phyloP scores from a whole-genome alignment of 1,140 invertebrate genomes.

The Papilio polytes region DNA sequence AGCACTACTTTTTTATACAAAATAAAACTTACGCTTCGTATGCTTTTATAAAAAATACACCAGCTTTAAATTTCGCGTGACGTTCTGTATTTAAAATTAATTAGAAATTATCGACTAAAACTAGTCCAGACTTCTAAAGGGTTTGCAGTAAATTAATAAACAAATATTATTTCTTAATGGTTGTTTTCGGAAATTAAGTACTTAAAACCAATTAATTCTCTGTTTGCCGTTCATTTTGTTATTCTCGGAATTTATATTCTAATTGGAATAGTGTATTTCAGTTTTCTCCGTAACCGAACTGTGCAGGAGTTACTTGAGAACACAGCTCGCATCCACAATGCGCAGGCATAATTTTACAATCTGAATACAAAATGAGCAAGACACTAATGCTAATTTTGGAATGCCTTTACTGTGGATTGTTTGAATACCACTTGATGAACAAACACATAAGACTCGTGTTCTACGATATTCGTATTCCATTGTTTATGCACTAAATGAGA shows the following conservation, averaged over 20 bases:
- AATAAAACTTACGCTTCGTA: no score
- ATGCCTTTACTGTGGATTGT: conserved; percentile 31
- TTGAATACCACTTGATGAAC: neutral
- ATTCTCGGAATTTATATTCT: neutral
- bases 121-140: no score
- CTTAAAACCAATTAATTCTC: neutral
- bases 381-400: conserved; percentile 11
- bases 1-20: no score
- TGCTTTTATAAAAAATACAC: no score
- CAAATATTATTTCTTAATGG: no score
- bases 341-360: conserved; percentile 34
- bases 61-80: no score
- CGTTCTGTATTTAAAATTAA: no score
- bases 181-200: neutral
- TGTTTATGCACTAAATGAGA: neutral
- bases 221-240: neutral
- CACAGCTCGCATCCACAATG: conserved; percentile 25
- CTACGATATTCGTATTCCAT: no score
- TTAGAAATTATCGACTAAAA: no score
- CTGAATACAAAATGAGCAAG: conserved; percentile 31
- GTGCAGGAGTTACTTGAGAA: conserved; percentile 10
- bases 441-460: neutral
- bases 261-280: conserved; percentile 19
- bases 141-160: no score
- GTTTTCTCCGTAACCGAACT: conserved; percentile 22